Percentiles rank a stretch among this genome's conserved stretches.
Conservation (phyloP, 2,797 vertebrate genomes). For the Sebastes trivittatus region DNA sequence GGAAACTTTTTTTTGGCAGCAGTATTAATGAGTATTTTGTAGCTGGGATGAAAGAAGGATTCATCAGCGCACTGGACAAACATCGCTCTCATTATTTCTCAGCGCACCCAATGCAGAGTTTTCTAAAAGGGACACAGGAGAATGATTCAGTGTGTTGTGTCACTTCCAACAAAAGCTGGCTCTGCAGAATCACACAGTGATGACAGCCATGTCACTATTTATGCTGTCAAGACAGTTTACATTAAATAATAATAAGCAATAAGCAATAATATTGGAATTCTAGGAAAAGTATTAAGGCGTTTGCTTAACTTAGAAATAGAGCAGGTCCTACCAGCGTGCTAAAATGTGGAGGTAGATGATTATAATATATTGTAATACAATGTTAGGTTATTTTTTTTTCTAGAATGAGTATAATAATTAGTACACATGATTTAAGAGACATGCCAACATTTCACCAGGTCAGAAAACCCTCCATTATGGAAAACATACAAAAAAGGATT, state of each 20-base stretch:
- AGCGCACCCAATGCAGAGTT: not conserved
- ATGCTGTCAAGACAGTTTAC: not conserved
- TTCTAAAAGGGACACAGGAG: not conserved
- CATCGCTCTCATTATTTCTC: slow-evolving; percentile 29
- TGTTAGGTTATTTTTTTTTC: too few species aligned
- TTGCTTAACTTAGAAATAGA: not conserved
- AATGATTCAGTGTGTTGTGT: not conserved
- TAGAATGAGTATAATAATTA: too few species aligned
- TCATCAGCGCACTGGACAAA: slow-evolving; percentile 1
- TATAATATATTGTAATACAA: not conserved
- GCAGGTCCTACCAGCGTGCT: not conserved
- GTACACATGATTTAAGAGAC: too few species aligned
- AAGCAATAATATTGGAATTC: not conserved
- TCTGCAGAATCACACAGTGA: not conserved
- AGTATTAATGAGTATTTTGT: slow-evolving; percentile 21
- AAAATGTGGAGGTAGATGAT: not conserved
- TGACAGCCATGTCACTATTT: not conserved
- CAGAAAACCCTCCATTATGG: too few species aligned
- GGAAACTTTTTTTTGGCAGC: not conserved
- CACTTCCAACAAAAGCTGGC: not conserved
- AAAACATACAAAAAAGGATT: not conserved
- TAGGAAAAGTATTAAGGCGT: not conserved
- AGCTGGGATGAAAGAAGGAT: slow-evolving; percentile 21
- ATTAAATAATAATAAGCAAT: not conserved
- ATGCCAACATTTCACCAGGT: too few species aligned